Base-by-base conservation (phyloP, 2,797 vertebrate species). In the Myripristis jacobus region DNA sequence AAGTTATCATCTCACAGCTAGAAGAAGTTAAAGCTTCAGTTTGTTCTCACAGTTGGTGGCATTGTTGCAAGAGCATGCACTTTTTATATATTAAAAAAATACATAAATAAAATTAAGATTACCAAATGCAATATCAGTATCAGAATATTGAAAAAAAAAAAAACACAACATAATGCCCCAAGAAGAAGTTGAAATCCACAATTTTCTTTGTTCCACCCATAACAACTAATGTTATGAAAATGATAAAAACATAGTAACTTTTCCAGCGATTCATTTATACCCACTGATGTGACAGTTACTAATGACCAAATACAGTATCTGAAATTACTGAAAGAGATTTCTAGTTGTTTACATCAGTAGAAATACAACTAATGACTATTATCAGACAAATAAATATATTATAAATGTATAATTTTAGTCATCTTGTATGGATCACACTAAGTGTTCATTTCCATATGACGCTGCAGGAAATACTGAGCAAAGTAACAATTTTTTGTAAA, bases 1-100 rank as follows among this genome's bases (percentile, higher is more conserved):
- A 71, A 38, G 19, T 57, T 38, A 55, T 41, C n/a, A 61, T 69
- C 27, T 80, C 75, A 57, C 72, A 73, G 64, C 22, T 31, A 41
- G 71, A 43, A 43, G 15, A 16, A 68, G 22, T 25, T 19, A 31
- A 53, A 63, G 48, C 64, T 73, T 70, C 29, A 38, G 62, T 25
- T 29, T 21, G n/a, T 47, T 60, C 6, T 29, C 36, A 48, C 19
- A 36, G 57, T 21, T 21, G 38, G 18, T 21, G 24, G 21, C 41
- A 36, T 31, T 8, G 16, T 13, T 57, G 47, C 31, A 76, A 31
- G 38, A 47, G 57, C 44, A 68, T 73, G 48, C 64, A 66, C 50
- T 56, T 21, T 27, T 55, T 1, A 55, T 38, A 51, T 13, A 34
- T 44, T n/a, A n/a, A n/a, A n/a, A n/a, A n/a, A n/a, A n/a, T n/a